Base-by-base conservation (phyloP, 2,797 vertebrate genomes). In the Manis crassicaudata region DNA sequence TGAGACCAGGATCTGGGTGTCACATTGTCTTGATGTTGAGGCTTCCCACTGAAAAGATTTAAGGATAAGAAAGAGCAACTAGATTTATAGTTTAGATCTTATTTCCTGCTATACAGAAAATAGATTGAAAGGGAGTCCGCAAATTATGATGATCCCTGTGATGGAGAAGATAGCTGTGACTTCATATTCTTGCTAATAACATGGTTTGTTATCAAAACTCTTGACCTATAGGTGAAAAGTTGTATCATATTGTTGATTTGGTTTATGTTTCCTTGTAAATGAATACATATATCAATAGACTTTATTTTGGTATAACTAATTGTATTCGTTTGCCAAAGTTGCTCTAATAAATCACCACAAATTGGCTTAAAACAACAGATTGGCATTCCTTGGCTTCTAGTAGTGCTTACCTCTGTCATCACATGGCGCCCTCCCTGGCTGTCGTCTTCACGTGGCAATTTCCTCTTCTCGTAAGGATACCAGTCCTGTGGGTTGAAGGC, bases 191-290 rank as follows among this genome's bases (percentile, higher is more conserved):
- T 95, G 72, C 77, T 56, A 11, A 60, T 65, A 35, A 63, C 35
- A 56, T 23, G 35, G 8, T 86, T 63, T 17, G 46, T 40, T 79
- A 23, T 76, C 70, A 54, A 83, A 67, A 63, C 37, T 27, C 52
- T 65, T 70, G 37, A 43, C 50, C 27, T 72, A 0, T n/a, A 17
- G 20, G 21, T 88, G 21, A 83, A 73, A 70, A 90, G 16, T 23
- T 21, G 6, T 43, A 35, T 73, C 70, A 32, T 76, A 13, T 9
- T 75, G n/a, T 67, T 91, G 50, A 54, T 88, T 63, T 87, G 43
- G 86, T 82, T 77, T 86, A 54, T 21, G 20, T 82, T 93, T 96
- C 62, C 62, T 87, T 94, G 0, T 85, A 60, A 70, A 17, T 35
- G 54, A 73, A 60, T 7, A 86, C 25, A 75, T 18, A 27, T 82